phyloP scores from a whole-genome alignment of 2,113 vertebrate species.

The Felis catus region F.catus_Fca126_mat1.0 CM031413.1:98084501-98085000 shows the following conservation, averaged over 20 bases:
- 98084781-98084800: constrained; percentile 39
- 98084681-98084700: not conserved
- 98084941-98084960: constrained; percentile 36
- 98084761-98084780: constrained; percentile 54
- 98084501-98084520: not conserved
- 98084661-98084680: constrained; percentile 25
- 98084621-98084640: not conserved
- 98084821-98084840: constrained; percentile 5
- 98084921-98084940: constrained; percentile 56
- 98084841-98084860: constrained; percentile 75
- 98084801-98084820: constrained; percentile 20
- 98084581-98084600: constrained; percentile 31
- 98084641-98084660: not conserved
- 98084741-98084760: constrained; percentile 5
- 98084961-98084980: constrained; percentile 15
- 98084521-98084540: not conserved
- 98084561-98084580: constrained; percentile 36
- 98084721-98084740: constrained; percentile 11
- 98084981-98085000: constrained; percentile 23
- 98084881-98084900: constrained; percentile 55
- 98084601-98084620: not conserved
- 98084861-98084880: constrained; percentile 57
- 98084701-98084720: constrained; percentile 1
- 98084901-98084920: constrained; percentile 62
- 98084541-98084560: not conserved